Evolutionary conservation across 1,140 invertebrate genomes (phyloP).

Genomic region (Spodoptera frugiperda): DNA sequence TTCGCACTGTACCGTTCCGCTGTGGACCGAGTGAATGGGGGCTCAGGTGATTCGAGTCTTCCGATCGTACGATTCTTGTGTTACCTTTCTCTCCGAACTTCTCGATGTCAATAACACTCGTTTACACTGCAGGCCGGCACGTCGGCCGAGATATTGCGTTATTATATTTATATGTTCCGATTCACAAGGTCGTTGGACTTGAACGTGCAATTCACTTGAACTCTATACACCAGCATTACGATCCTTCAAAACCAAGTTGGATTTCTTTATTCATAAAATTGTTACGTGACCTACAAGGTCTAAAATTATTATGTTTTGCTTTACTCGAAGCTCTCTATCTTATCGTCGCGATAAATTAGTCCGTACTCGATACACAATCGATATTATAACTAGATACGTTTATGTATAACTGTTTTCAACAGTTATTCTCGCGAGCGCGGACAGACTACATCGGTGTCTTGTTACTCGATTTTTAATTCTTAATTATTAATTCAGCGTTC

Average conservation of each 20-base stretch:
- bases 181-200: conserved; percentile 65
- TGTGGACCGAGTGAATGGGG: conserved; percentile 58
- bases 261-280: conserved; percentile 6
- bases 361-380: conserved; percentile 78
- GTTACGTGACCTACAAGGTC: conserved; percentile 48
- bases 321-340: conserved; percentile 66
- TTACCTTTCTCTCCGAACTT: conserved; percentile 59
- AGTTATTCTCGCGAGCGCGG: conserved; percentile 75
- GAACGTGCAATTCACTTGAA: conserved; percentile 49
- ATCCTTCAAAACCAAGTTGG: not conserved
- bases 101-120: conserved; percentile 58
- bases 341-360: conserved; percentile 82
- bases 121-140: conserved; percentile 47
- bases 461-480: conserved; percentile 57
- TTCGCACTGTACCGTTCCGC: conserved; percentile 63
- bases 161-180: conserved; percentile 55
- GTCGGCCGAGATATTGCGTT: conserved; percentile 21
- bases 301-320: conserved; percentile 60
- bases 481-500: conserved; percentile 47
- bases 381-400: conserved; percentile 68
- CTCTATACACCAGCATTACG: not conserved
- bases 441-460: conserved; percentile 57
- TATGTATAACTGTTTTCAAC: conserved; percentile 68
- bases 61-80: conserved; percentile 56
- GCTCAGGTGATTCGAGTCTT: conserved; percentile 57